Percentiles rank a stretch among this genome's conserved stretches.
phyloP scores from a whole-genome alignment of 2,888 invertebrate species.

The Limnephilus rhombicus region DNA sequence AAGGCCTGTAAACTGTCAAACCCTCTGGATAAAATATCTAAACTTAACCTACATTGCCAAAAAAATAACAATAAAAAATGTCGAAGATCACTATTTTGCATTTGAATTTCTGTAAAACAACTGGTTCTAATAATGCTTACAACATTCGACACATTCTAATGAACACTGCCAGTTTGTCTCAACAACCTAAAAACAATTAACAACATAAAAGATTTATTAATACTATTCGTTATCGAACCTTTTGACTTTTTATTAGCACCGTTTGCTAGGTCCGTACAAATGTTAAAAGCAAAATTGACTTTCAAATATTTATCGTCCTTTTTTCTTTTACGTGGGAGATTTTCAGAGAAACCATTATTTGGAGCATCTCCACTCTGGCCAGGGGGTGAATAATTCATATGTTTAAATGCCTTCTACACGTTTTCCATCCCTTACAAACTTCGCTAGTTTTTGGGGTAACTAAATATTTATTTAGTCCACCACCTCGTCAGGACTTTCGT shows the following conservation, averaged over 20 bases:
- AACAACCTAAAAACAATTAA: not conserved
- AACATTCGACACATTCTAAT: no score
- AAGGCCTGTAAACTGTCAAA: no score
- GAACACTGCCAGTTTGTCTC: not conserved
- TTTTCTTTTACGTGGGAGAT: not conserved
- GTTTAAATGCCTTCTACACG: conserved; percentile 17
- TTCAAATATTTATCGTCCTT: conserved; percentile 3
- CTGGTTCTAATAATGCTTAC: no score
- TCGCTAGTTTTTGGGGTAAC: not conserved
- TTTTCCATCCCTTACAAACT: conserved; percentile 1
- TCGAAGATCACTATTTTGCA: no score
- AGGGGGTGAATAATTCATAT: conserved; percentile 23
- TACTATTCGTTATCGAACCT: not conserved
- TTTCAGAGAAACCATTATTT: conserved; percentile 7
- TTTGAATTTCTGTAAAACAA: no score
- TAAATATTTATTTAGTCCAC: conserved; percentile 16
- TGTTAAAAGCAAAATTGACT: conserved; percentile 4
- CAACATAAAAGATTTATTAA: not conserved
- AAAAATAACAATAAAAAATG: no score
- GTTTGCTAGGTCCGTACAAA: not conserved
- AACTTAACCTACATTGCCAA: no score
- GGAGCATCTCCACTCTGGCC: not conserved
- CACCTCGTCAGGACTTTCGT: conserved; percentile 5
- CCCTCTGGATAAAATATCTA: no score
- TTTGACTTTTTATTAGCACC: not conserved